Evolutionary conservation across 2,888 invertebrate genomes (phyloP).

Genomic region (Alloscopus bannaensis): DNA sequence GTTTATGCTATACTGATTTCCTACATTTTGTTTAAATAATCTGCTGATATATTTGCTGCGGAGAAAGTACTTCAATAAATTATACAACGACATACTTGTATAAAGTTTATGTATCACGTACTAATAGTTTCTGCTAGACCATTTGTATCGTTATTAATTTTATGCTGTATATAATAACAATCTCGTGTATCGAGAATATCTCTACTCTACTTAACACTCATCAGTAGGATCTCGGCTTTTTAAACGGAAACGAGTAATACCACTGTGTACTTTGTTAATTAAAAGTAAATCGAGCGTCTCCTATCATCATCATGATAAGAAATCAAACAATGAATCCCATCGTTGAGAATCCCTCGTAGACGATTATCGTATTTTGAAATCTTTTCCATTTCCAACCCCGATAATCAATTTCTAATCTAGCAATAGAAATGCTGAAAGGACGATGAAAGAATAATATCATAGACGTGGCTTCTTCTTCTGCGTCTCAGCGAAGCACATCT

Average conservation of each 20-base stretch:
- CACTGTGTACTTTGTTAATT: not conserved
- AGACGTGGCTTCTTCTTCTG: not conserved
- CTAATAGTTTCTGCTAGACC: not conserved
- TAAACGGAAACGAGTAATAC: not conserved
- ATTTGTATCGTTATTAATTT: not conserved
- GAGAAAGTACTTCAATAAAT: slow-evolving; percentile 2
- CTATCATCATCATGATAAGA: too few relatives aligned
- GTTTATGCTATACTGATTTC: not conserved
- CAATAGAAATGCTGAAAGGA: not conserved
- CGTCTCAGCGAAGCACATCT: not conserved
- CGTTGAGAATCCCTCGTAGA: not conserved
- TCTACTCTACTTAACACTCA: not conserved
- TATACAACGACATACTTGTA: not conserved
- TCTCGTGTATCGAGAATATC: not conserved
- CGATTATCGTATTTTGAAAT: slow-evolving; percentile 14
- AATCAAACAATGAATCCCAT: not conserved
- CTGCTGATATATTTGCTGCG: not conserved
- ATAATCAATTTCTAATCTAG: not conserved
- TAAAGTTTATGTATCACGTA: slow-evolving; percentile 3
- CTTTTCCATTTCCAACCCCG: not conserved
- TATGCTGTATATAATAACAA: not conserved
- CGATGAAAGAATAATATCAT: slow-evolving; percentile 25
- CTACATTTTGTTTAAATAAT: not conserved
- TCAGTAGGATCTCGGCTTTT: not conserved
- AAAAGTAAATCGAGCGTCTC: not conserved